Conservation (phyloP, 30 jellyfish, hydroid and myxozoan species). For the Aurelia aurita complex sp. Pacific region DNA sequence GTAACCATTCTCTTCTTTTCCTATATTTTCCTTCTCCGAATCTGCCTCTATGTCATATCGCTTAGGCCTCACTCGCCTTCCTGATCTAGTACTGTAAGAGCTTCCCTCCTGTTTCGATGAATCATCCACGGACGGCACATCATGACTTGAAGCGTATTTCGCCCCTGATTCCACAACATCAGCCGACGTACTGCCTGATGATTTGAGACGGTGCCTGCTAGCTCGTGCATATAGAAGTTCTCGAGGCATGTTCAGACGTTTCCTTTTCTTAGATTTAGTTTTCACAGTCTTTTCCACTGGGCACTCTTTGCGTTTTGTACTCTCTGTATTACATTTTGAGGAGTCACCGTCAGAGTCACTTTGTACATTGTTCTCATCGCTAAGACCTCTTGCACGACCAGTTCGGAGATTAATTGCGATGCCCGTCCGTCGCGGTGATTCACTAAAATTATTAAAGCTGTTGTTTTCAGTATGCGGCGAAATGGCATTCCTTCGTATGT, state of each 20-base stretch:
- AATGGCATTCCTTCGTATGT: not conserved
- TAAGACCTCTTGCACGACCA: slow-evolving; percentile 66
- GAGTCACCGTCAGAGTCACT: slow-evolving; percentile 24
- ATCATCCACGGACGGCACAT: not conserved
- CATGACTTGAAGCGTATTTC: not conserved
- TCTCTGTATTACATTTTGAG: not conserved
- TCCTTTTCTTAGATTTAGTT: not conserved
- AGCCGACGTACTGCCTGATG: not conserved
- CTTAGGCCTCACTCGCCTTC: slow-evolving; percentile 47
- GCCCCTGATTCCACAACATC: too few species aligned
- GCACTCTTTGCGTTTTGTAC: not conserved
- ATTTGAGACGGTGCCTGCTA: not conserved
- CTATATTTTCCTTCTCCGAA: slow-evolving; percentile 50
- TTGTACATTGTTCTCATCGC: slow-evolving; percentile 14
- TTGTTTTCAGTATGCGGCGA: not conserved
- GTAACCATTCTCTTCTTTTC: slow-evolving; percentile 32
- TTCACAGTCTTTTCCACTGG: not conserved
- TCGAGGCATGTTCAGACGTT: slow-evolving; percentile 1
- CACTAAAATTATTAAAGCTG: not conserved
- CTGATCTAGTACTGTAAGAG: slow-evolving; percentile 45
- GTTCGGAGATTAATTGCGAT: slow-evolving; percentile 69
- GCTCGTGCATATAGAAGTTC: not conserved
- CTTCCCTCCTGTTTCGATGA: too few species aligned
- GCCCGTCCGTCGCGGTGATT: slow-evolving; percentile 57
- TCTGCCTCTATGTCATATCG: slow-evolving; percentile 27